Evolutionary conservation across 2,797 vertebrate genomes (phyloP).

Genomic region (Dryobates pubescens): DNA sequence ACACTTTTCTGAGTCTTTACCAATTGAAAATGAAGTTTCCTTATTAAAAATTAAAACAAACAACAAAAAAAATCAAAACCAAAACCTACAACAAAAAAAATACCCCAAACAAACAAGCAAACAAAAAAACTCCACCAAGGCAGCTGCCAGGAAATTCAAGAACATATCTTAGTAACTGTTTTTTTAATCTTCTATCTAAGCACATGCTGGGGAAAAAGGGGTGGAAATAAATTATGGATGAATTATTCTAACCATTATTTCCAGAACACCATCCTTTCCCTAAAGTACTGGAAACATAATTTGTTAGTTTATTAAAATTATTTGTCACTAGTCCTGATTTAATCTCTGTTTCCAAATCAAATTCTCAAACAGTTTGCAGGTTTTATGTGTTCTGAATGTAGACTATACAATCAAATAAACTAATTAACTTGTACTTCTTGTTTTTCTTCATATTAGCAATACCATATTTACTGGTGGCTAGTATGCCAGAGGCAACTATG

Average conservation of each 20-base stretch:
- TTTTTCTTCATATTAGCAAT: background rate
- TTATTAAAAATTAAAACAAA: background rate
- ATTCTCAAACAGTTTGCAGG: background rate
- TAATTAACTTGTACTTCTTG: background rate
- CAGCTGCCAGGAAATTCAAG: background rate
- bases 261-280: background rate
- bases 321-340: background rate
- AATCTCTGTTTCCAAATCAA: background rate
- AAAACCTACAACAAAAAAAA: too few relatives aligned
- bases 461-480: background rate
- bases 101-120: too few relatives aligned
- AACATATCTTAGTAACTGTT: background rate
- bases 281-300: background rate
- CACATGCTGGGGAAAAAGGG: background rate
- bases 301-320: slow-evolving; percentile 14
- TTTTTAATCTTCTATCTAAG: background rate
- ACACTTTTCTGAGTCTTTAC: background rate
- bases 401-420: background rate
- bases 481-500: background rate
- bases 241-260: slow-evolving; percentile 12
- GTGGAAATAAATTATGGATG: background rate
- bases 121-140: background rate
- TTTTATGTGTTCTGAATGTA: background rate
- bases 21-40: background rate
- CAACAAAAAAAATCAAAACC: too few relatives aligned